Base-by-base conservation (phyloP, 2,113 vertebrate genomes). In the Piaya cayana region DNA sequence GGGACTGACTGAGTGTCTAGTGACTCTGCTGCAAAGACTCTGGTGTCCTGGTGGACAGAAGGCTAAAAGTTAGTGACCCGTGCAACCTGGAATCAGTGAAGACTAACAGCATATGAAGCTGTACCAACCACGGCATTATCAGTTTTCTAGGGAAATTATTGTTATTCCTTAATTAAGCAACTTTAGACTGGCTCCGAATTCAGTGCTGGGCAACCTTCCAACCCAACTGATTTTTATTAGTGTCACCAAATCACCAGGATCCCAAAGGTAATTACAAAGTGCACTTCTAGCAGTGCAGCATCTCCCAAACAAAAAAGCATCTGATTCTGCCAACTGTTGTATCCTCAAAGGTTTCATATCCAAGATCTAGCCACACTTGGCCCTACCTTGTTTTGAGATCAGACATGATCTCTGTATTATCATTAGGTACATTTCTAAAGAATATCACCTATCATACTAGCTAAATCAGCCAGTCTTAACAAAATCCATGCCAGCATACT, bases 401-500 rank as follows among this genome's bases (percentile, higher is more conserved):
- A 74, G 53, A 52, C 23, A 80, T 59, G 39, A 56, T 47, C 18
- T 64, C 71, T 64, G 6, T 55, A 47, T 56, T 59, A 39, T 27
- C 62, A 75, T 37, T 63, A 89, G 15, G n/a, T 49, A 37, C 30
- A 21, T 62, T 91, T 87, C 69, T 92, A 52, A 67, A 88, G 49
- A 86, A 92, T 5, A 93, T 30, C 20, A 82, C 36, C 62, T 72
- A 82, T 71, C 62, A 53, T 15, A 26, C 58, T 39, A 89, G 64
- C 39, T 36, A 77, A 88, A 49, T 74, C 39, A 82, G 47, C 50
- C 1, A 0, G 55, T 45, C 10, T 55, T 89, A 87, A 82, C 64
- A 90, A 92, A 93, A 89, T 43, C 86, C 74, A 59, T 50, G 37
- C 59, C 76, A 94, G 63, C 75, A 91, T 92, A 89, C 85, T 94